Evolutionary conservation across 1,140 invertebrate species (phyloP).

Genomic region (Aleiodes sp.): DNA sequence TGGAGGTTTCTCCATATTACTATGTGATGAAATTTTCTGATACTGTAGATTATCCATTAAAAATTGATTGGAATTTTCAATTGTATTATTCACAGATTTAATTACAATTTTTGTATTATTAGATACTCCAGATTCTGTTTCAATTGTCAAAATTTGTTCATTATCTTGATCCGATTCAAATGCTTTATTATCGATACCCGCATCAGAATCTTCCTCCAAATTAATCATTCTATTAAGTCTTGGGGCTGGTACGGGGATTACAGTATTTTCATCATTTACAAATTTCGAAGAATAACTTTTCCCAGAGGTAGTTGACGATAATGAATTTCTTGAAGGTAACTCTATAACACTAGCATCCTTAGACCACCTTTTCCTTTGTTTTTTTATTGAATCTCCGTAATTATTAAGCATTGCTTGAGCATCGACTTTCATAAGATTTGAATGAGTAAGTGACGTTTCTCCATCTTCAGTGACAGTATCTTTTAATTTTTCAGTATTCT

Average conservation of each 20-base stretch:
- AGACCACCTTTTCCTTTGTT: conserved; percentile 46
- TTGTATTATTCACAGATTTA: conserved; percentile 19
- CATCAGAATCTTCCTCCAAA: conserved; percentile 11
- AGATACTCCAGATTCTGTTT: conserved; percentile 48
- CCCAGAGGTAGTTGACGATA: conserved; percentile 26
- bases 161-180: conserved; percentile 51
- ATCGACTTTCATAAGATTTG: background rate
- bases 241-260: conserved; percentile 43
- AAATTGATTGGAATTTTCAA: background rate
- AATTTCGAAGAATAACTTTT: conserved; percentile 39
- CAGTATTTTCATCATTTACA: conserved; percentile 15
- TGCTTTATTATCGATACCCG: conserved; percentile 47
- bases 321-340: conserved; percentile 33
- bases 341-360: conserved; percentile 43
- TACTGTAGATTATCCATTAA: background rate
- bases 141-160: conserved; percentile 55
- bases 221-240: conserved; percentile 30
- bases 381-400: conserved; percentile 37
- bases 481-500: conserved; percentile 37
- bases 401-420: background rate
- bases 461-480: background rate
- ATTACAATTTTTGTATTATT: conserved; percentile 50
- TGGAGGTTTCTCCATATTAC: too few species aligned
- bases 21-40: background rate
- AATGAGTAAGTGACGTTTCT: background rate